A percentile compares a stretch with the other conserved stretches of the same genome.
Evolutionary conservation across 2,113 vertebrate species (phyloP).

Genomic region (Xyliphius kryptos): DNA sequence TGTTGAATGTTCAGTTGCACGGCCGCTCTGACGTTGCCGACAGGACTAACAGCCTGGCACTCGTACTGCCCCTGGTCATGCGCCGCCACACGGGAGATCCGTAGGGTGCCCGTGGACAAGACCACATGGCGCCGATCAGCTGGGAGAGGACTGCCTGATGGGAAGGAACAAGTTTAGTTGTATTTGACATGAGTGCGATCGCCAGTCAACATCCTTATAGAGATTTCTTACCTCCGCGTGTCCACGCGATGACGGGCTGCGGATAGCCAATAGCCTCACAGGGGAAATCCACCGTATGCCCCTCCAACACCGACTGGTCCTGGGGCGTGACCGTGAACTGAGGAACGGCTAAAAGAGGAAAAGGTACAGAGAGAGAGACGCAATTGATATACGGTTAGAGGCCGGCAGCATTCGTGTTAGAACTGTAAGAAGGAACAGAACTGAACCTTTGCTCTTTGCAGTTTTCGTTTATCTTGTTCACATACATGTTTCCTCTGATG

Average conservation of each 20-base stretch:
- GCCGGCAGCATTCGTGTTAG: conserved; percentile 15
- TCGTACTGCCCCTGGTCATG: conserved; percentile 96
- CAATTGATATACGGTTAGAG: conserved; percentile 26
- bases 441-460: conserved; percentile 28
- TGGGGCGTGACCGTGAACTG: conserved; percentile 86
- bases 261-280: conserved; percentile 90
- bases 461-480: conserved; percentile 31
- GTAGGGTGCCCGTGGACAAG: conserved; percentile 77
- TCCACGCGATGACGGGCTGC: conserved; percentile 91
- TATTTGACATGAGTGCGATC: too few species aligned
- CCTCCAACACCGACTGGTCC: conserved; percentile 83
- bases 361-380: conserved; percentile 9
- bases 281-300: conserved; percentile 87
- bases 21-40: conserved; percentile 73
- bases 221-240: conserved; percentile 74
- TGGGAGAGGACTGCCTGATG: conserved; percentile 78
- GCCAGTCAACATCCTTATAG: not conserved
- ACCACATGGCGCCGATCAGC: conserved; percentile 81
- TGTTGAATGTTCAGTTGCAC: conserved; percentile 83
- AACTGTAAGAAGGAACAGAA: conserved; percentile 21
- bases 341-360: conserved; percentile 70
- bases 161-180: not conserved
- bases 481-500: conserved; percentile 31
- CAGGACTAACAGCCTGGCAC: conserved; percentile 90
- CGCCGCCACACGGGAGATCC: conserved; percentile 80